Percentiles rank a stretch among this genome's conserved stretches.
These are phyloP conservation scores for Gymnocephalus cernua DNA, from an alignment of 2,113 vertebrate genomes.

Conservation along the genomic window DNA sequence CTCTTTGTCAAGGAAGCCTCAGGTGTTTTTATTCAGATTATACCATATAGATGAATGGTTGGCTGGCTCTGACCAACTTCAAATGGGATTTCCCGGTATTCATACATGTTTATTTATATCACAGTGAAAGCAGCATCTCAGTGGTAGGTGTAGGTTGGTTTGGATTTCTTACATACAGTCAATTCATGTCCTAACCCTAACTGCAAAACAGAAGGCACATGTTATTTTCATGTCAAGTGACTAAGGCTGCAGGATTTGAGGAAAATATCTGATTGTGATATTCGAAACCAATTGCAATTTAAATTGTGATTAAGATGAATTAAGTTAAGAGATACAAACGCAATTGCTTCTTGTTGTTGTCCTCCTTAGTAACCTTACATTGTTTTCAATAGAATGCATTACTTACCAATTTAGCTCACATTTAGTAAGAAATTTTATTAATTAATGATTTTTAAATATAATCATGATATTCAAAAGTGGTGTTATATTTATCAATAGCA, in stretches of 20 bases:
- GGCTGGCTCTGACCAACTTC: conserved; percentile 29
- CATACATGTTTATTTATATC: conserved; percentile 32
- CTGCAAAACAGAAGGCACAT: not conserved
- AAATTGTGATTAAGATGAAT: not conserved
- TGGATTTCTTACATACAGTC: not conserved
- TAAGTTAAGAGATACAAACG: too few relatives aligned
- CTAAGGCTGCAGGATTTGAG: not conserved
- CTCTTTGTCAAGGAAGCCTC: conserved; percentile 27
- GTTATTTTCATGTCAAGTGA: not conserved
- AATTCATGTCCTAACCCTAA: not conserved
- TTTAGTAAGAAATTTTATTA: not conserved
- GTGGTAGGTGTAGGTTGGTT: conserved; percentile 2
- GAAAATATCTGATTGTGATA: not conserved
- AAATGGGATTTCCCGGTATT: conserved; percentile 27
- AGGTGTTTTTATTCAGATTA: conserved; percentile 38
- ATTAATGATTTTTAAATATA: not conserved
- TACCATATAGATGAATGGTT: conserved; percentile 31
- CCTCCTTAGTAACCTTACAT: not conserved
- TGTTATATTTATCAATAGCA: not conserved
- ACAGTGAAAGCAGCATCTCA: not conserved
- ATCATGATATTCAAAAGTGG: not conserved
- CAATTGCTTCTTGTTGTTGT: not conserved
- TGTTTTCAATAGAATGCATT: not conserved
- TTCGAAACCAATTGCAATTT: too few relatives aligned
- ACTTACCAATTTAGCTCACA: not conserved